Conservation (phyloP, 2,113 vertebrate species). For the Toxotes chatareus region DNA sequence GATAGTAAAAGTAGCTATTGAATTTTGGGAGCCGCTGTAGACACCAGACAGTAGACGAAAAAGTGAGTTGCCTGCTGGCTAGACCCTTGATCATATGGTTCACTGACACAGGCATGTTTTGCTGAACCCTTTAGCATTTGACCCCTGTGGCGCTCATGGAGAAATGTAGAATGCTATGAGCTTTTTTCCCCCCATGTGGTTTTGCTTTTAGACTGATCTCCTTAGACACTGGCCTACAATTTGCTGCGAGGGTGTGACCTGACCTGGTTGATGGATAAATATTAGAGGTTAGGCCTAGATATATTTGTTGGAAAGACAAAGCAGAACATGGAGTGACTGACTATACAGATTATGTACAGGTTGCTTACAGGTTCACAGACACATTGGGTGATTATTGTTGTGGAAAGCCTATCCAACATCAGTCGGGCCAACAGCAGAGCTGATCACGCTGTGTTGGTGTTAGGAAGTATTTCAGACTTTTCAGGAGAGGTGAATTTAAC, state of each 20-base stretch:
- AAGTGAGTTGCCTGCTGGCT: conserved; percentile 17
- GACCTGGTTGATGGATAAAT: conserved; percentile 27
- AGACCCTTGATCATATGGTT: conserved; percentile 36
- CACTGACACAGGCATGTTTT: conserved; percentile 51
- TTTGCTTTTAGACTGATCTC: conserved; percentile 18
- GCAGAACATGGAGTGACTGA: conserved; percentile 9
- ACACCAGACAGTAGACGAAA: conserved; percentile 28
- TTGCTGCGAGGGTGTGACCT: conserved; percentile 24
- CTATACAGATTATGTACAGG: neutral
- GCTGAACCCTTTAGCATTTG: conserved; percentile 50
- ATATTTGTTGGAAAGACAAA: conserved; percentile 29
- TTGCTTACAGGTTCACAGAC: conserved; percentile 40
- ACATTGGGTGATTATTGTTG: conserved; percentile 46
- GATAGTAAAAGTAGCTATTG: conserved; percentile 46
- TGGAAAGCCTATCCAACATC: conserved; percentile 36
- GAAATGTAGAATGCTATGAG: conserved; percentile 22
- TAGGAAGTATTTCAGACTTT: conserved; percentile 2
- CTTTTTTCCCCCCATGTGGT: conserved; percentile 26
- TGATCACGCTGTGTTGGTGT: neutral
- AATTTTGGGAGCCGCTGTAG: conserved; percentile 38
- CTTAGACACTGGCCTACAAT: conserved; percentile 18
- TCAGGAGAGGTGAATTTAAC: neutral
- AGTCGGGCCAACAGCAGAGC: conserved; percentile 21
- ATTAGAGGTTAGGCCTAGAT: conserved; percentile 12
- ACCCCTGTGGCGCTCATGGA: conserved; percentile 39